Conservation (phyloP, 1,140 invertebrate species). For the Drosophila takahashii region DNA sequence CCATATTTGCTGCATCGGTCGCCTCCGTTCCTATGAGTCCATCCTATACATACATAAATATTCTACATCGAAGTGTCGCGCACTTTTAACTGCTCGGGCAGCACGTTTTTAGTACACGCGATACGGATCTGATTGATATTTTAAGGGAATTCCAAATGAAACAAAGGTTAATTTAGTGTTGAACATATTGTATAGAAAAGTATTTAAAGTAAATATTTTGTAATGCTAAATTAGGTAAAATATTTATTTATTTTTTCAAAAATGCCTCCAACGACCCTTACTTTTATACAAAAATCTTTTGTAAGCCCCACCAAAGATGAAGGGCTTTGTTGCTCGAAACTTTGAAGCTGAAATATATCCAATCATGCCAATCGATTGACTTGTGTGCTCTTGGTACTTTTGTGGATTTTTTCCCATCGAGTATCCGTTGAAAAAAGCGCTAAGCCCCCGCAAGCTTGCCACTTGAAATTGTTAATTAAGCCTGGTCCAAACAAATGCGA, state of each 20-base stretch:
- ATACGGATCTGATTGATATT: constrained; percentile 14
- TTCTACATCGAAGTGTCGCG: neutral
- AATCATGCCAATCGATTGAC: constrained; percentile 34
- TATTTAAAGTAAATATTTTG: too few relatives aligned
- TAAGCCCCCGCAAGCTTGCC: constrained; percentile 13
- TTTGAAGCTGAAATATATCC: constrained; percentile 8
- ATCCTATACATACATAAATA: neutral
- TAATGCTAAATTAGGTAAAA: too few relatives aligned
- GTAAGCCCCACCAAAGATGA: constrained; percentile 7
- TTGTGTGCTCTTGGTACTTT: constrained; percentile 14
- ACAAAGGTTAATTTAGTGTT: neutral
- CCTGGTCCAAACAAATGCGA: constrained; percentile 28
- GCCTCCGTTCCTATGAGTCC: constrained; percentile 3
- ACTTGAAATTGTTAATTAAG: constrained; percentile 65
- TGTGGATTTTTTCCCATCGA: constrained; percentile 33
- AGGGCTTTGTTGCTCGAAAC: constrained; percentile 14
- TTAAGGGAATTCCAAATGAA: neutral
- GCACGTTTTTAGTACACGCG: constrained; percentile 67
- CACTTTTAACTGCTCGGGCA: constrained; percentile 15
- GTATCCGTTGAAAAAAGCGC: constrained; percentile 6
- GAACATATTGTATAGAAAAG: too few relatives aligned
- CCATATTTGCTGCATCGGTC: constrained; percentile 18
- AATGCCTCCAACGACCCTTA: too few relatives aligned
- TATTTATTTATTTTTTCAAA: too few relatives aligned
- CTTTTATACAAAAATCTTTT: constrained; percentile 1